Evolutionary conservation across 2,113 vertebrate genomes (phyloP).

Genomic region (Chaetodon auriga): DNA sequence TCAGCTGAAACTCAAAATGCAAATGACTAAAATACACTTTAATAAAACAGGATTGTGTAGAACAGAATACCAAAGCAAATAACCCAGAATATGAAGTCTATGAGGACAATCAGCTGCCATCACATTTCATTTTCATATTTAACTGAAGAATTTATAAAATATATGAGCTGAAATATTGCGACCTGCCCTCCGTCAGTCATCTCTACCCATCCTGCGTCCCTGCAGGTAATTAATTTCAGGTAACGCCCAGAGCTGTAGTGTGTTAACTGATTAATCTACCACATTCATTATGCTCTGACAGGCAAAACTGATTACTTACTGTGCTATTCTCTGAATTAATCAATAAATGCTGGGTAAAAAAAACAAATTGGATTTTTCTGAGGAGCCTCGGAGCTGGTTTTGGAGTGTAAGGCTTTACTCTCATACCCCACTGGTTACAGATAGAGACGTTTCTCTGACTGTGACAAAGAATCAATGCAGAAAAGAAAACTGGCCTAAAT

Average conservation of each 20-base stretch:
- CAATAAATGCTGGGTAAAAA: conserved; percentile 27
- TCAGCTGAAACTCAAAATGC: background rate
- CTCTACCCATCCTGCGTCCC: background rate
- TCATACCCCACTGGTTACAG: background rate
- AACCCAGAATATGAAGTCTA: background rate
- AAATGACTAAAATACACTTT: background rate
- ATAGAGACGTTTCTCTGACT: background rate
- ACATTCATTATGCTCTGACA: conserved; percentile 22
- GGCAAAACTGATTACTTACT: conserved; percentile 35
- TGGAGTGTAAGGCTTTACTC: background rate
- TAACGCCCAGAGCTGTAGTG: background rate
- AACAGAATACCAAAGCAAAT: background rate
- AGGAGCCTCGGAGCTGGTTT: conserved; percentile 7
- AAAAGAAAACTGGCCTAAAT: background rate
- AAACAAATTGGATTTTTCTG: conserved; percentile 29
- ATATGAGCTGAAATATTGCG: background rate
- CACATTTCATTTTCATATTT: background rate
- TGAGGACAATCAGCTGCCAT: background rate
- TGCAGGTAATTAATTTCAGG: conserved; percentile 21
- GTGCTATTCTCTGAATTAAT: conserved; percentile 35
- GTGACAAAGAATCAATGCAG: background rate
- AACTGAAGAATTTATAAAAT: background rate
- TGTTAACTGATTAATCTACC: conserved; percentile 50
- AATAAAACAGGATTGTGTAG: background rate
- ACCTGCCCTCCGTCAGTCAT: background rate